These are phyloP conservation scores for Drosophila varians DNA, from an alignment of 1,140 invertebrate genomes.

Conservation along the genomic window DNA sequence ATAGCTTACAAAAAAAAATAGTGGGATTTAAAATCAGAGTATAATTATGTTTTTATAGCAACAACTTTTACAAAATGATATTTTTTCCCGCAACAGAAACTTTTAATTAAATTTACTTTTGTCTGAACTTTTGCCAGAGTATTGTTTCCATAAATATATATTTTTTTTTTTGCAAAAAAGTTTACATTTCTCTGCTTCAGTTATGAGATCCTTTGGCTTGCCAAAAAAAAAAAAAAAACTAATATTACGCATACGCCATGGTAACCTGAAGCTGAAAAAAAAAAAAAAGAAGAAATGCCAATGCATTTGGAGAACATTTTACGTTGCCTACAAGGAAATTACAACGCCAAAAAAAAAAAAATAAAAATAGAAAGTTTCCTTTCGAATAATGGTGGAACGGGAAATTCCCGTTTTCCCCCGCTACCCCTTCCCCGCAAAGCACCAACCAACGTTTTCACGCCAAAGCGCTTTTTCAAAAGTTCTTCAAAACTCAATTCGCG, in stretches of 20 bases:
- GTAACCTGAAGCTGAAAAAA: conserved; percentile 12
- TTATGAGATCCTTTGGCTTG: no score
- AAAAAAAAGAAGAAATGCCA: conserved; percentile 38
- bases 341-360: conserved; percentile 23
- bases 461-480: conserved; percentile 75
- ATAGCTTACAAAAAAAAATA: conserved; percentile 13
- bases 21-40: background rate
- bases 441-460: conserved; percentile 73
- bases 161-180: conserved; percentile 14
- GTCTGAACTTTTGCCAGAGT: no score
- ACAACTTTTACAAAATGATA: background rate
- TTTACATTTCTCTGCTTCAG: no score
- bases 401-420: conserved; percentile 10
- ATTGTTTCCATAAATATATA: conserved; percentile 18
- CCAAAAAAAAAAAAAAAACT: no score
- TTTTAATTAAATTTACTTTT: conserved; percentile 6
- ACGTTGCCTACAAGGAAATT: conserved; percentile 77
- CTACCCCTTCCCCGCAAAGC: conserved; percentile 1
- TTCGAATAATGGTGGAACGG: conserved; percentile 30
- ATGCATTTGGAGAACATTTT: conserved; percentile 67
- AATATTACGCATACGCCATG: conserved; percentile 72
- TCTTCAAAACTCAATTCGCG: conserved; percentile 69
- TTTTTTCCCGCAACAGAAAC: background rate
- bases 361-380: conserved; percentile 23
- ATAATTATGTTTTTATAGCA: background rate